These are phyloP conservation scores for Clarias pachynema DNA, from an alignment of 2,797 vertebrate genomes.

Conservation along the genomic window DNA sequence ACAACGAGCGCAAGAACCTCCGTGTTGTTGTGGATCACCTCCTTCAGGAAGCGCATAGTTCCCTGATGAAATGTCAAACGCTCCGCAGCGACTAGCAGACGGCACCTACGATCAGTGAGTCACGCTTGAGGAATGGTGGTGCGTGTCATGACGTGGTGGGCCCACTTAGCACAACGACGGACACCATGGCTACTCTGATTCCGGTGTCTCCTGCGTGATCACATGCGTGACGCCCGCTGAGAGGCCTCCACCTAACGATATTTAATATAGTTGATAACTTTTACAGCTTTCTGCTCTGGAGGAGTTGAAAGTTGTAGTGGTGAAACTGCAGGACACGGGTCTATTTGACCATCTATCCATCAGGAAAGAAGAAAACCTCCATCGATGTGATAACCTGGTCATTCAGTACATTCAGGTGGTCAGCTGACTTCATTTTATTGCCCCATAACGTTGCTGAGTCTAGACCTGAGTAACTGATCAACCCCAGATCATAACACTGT, in stretches of 20 bases:
- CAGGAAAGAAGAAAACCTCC: no score
- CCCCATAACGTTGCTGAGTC: no score
- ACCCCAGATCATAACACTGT: no score
- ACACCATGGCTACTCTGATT: constrained; percentile 36
- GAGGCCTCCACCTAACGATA: neutral
- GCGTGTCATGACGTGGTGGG: constrained; percentile 24
- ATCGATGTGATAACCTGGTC: no score
- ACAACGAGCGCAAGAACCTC: constrained; percentile 44
- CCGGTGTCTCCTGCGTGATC: constrained; percentile 23
- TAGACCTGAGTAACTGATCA: no score
- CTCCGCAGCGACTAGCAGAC: constrained; percentile 27
- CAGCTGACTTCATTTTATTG: no score
- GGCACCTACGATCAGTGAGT: constrained; percentile 27
- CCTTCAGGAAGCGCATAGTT: constrained; percentile 38
- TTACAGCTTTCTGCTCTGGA: neutral
- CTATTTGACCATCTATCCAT: no score
- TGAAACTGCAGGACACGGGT: neutral
- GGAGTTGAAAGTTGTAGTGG: neutral
- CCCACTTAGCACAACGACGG: constrained; percentile 15
- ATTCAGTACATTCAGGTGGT: no score
- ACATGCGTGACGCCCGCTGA: constrained; percentile 9
- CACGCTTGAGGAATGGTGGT: constrained; percentile 45
- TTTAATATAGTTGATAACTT: neutral
- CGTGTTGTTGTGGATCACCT: constrained; percentile 30
- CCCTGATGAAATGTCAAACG: constrained; percentile 49